A percentile compares a stretch with the other conserved stretches of the same genome.
phyloP scores from a whole-genome alignment of 2,113 vertebrate species.

The Polypterus bichir region DNA sequence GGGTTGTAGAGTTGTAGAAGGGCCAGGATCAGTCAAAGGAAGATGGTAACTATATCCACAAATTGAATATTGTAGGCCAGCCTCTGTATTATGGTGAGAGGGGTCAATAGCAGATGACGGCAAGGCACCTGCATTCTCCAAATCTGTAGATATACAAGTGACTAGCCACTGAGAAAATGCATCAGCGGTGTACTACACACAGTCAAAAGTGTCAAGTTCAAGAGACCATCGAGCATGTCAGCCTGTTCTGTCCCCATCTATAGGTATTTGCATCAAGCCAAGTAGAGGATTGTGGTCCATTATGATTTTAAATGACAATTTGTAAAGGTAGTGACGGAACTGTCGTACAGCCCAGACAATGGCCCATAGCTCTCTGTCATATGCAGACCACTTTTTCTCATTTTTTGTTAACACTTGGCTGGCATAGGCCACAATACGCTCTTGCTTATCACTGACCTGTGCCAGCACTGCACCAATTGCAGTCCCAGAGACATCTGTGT shows the following conservation, averaged over 20 bases:
- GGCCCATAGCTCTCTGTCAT: slow-evolving; percentile 1
- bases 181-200: neutral
- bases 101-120: too few species aligned
- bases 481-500: neutral
- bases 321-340: neutral
- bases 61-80: too few species aligned
- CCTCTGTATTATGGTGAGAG: too few species aligned
- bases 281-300: neutral
- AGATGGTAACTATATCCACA: too few species aligned
- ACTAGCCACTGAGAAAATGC: too few species aligned
- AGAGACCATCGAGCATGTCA: neutral
- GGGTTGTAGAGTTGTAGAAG: too few species aligned
- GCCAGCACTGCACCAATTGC: neutral
- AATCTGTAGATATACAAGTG: too few species aligned
- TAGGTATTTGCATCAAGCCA: neutral
- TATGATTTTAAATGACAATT: neutral
- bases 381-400: neutral
- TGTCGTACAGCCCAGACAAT: neutral
- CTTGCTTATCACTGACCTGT: neutral
- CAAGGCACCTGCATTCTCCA: too few species aligned
- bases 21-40: too few species aligned
- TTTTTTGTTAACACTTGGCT: neutral
- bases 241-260: neutral
- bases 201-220: neutral
- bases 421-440: neutral